These are phyloP conservation scores for Azorinus chamasolen DNA, from an alignment of 2,888 invertebrate species.

Conservation along the genomic window DNA sequence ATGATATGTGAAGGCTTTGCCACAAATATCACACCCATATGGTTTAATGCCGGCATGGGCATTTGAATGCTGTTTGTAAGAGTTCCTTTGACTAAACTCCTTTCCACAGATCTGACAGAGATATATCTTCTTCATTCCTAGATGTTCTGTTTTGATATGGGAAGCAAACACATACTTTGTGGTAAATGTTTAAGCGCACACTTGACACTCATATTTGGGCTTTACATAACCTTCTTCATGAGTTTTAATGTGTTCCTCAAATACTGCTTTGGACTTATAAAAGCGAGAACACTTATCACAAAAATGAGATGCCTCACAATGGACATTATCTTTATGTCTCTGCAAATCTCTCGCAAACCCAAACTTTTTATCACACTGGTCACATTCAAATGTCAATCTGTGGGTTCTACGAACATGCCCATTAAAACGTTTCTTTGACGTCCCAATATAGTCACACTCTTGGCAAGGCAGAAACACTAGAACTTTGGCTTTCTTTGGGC, in stretches of 20 bases:
- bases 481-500: constrained; percentile 18
- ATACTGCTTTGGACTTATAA: constrained; percentile 71
- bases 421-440: constrained; percentile 60
- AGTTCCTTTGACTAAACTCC: constrained; percentile 78
- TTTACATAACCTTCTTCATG: constrained; percentile 75
- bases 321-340: constrained; percentile 70
- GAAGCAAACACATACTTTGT: constrained; percentile 74
- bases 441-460: constrained; percentile 69
- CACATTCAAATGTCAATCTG: constrained; percentile 68
- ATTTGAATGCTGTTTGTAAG: constrained; percentile 78
- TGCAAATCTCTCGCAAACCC: constrained; percentile 71
- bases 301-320: constrained; percentile 61
- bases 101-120: constrained; percentile 80
- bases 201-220: constrained; percentile 72
- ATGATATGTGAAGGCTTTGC: constrained; percentile 77
- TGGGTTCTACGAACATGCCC: constrained; percentile 73
- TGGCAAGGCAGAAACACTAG: constrained; percentile 47
- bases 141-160: constrained; percentile 77
- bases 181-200: constrained; percentile 75
- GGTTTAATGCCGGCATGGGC: constrained; percentile 78
- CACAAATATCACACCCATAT: constrained; percentile 79
- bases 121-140: constrained; percentile 74
- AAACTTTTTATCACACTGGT: constrained; percentile 74
- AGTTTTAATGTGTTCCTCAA: constrained; percentile 70
- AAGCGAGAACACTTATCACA: constrained; percentile 79